phyloP scores from a whole-genome alignment of 2,888 invertebrate genomes.

The Callyntrura sp. region DNA sequence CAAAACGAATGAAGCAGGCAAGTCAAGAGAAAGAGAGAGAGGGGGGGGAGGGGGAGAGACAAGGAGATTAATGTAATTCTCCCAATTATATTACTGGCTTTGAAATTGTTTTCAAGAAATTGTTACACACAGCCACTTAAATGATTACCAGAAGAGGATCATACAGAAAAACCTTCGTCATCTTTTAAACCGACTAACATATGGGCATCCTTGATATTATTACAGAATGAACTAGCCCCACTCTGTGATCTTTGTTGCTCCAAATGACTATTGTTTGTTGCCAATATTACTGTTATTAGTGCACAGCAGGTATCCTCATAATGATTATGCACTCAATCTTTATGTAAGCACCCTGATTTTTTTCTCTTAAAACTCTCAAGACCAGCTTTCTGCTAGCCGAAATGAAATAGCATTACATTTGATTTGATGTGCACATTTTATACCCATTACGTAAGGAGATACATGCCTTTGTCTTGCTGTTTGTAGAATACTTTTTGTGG shows the following conservation, averaged over 20 bases:
- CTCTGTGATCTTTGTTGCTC: slow-evolving; percentile 1
- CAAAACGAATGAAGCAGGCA: neutral
- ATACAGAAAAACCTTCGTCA: neutral
- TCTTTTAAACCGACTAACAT: neutral
- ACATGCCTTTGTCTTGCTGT: slow-evolving; percentile 28
- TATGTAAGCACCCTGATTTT: slow-evolving; percentile 35
- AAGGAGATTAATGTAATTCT: slow-evolving; percentile 57
- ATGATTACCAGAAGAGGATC: slow-evolving; percentile 24
- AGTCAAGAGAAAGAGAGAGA: neutral
- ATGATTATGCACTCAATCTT: slow-evolving; percentile 25
- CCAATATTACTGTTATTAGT: slow-evolving; percentile 15
- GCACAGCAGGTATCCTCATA: slow-evolving; percentile 36
- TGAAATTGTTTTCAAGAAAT: slow-evolving; percentile 47
- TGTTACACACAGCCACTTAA: slow-evolving; percentile 33
- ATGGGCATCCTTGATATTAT: neutral
- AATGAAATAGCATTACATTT: slow-evolving; percentile 6
- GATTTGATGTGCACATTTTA: neutral
- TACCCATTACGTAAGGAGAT: slow-evolving; percentile 23
- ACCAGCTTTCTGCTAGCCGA: neutral
- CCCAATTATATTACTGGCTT: slow-evolving; percentile 26
- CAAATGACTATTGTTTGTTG: slow-evolving; percentile 35
- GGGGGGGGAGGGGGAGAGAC: neutral
- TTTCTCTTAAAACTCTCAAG: neutral
- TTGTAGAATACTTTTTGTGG: neutral
- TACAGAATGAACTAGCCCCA: slow-evolving; percentile 3